phyloP scores from a whole-genome alignment of 2,797 vertebrate species.

The Lithobates sylvaticus region DNA sequence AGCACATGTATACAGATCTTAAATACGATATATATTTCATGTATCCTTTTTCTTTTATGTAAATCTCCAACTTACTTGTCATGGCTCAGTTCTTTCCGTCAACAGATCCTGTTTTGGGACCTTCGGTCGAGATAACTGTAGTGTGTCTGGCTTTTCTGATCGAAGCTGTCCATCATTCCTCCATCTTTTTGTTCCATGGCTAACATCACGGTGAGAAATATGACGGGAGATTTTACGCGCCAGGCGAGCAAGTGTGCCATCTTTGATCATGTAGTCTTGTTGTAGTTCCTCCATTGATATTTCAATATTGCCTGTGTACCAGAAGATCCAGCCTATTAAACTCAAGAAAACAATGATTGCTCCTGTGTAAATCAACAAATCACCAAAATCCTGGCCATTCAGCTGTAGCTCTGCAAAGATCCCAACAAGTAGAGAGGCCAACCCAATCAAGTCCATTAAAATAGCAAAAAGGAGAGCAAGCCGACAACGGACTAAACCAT shows the following conservation, averaged over 20 bases:
- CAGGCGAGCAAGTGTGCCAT: conserved; percentile 80
- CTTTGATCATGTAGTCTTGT: conserved; percentile 74
- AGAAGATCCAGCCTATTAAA: conserved; percentile 88
- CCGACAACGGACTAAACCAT: conserved; percentile 81
- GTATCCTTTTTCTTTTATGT: neutral
- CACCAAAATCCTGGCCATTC: conserved; percentile 85
- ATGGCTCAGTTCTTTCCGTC: neutral
- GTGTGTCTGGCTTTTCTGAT: conserved; percentile 59
- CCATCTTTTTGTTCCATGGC: conserved; percentile 24
- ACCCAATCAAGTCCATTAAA: conserved; percentile 84
- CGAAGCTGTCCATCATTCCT: conserved; percentile 25
- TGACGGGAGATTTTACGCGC: conserved; percentile 82
- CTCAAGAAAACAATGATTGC: conserved; percentile 86
- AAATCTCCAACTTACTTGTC: conserved; percentile 14
- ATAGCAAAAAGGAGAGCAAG: conserved; percentile 84
- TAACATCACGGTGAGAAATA: conserved; percentile 64
- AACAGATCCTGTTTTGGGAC: conserved; percentile 30
- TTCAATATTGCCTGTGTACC: conserved; percentile 93
- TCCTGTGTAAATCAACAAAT: conserved; percentile 87
- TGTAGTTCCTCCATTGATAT: conserved; percentile 80
- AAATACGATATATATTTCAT: too few species aligned
- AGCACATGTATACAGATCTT: neutral
- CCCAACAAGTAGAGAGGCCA: conserved; percentile 80
- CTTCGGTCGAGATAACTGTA: conserved; percentile 66
- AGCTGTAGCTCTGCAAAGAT: conserved; percentile 86